phyloP scores from a whole-genome alignment of 2,113 vertebrate genomes.

The Oxyruncus cristatus region DNA sequence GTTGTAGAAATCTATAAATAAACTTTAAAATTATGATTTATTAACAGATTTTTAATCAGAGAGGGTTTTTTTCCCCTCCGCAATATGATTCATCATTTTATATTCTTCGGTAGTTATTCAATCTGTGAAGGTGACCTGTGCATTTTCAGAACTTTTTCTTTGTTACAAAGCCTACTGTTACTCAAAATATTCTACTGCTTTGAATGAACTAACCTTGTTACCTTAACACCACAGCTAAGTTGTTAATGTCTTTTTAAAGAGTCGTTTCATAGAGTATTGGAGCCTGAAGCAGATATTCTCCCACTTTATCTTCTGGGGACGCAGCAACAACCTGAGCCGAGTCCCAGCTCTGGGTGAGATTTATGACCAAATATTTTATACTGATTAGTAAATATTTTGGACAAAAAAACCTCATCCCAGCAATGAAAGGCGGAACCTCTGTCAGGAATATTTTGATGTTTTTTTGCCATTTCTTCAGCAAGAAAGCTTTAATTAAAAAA shows the following conservation, averaged over 20 bases:
- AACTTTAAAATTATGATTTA: neutral
- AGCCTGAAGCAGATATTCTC: neutral
- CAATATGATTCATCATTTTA: neutral
- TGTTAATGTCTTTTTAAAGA: neutral
- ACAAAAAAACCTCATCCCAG: accelerated
- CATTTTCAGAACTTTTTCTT: neutral
- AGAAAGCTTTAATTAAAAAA: conserved; percentile 16
- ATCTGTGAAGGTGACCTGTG: neutral
- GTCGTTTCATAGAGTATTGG: neutral
- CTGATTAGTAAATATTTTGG: conserved; percentile 3
- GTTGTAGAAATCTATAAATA: neutral
- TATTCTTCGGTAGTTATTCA: neutral
- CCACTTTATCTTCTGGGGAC: neutral
- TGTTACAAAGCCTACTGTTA: neutral
- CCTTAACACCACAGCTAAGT: neutral
- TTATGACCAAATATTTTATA: neutral
- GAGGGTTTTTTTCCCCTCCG: neutral
- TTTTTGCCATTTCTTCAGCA: neutral
- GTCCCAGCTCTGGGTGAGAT: neutral
- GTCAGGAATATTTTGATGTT: neutral
- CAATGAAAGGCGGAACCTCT: neutral
- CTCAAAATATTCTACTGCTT: neutral
- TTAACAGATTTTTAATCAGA: neutral
- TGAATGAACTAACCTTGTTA: neutral
- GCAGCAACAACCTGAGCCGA: neutral